Conservation (phyloP, 2,888 invertebrate genomes). For the Pycnomerus fuliginosus region DNA sequence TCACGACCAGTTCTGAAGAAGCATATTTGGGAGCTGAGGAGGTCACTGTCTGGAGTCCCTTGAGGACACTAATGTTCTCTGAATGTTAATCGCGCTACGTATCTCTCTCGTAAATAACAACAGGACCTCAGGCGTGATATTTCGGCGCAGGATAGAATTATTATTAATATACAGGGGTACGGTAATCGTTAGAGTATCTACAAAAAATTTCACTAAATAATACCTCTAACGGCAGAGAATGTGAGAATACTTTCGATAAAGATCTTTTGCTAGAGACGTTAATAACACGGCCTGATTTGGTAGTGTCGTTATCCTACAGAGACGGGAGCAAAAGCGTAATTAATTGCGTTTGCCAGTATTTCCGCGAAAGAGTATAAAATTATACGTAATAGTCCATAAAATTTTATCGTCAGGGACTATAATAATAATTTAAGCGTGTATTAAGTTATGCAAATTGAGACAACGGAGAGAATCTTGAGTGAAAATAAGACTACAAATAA, state of each 20-base stretch:
- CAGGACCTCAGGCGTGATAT: conserved; percentile 16
- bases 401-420: conserved; percentile 26
- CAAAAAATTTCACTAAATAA: too few relatives aligned
- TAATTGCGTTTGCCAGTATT: conserved; percentile 8
- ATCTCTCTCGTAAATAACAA: conserved; percentile 23
- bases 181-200: too few relatives aligned
- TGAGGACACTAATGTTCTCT: conserved; percentile 35
- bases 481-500: conserved; percentile 44
- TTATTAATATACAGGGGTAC: conserved; percentile 1
- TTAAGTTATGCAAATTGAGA: conserved; percentile 33
- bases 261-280: too few relatives aligned
- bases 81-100: conserved; percentile 33
- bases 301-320: too few relatives aligned
- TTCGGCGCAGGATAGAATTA: conserved; percentile 14
- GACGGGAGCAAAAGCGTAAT: conserved; percentile 2
- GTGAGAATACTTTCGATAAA: too few relatives aligned
- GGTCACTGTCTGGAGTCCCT: conserved; percentile 24
- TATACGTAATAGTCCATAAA: conserved; percentile 25
- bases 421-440: conserved; percentile 26
- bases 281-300: too few relatives aligned
- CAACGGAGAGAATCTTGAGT: conserved; percentile 39
- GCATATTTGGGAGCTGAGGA: conserved; percentile 11
- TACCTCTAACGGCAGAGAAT: too few relatives aligned
- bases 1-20: too few relatives aligned
- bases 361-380: conserved; percentile 18